Evolutionary conservation across 92 coral and sea anemone species (phyloP).

Genomic region (Bergia puertoricense): DNA sequence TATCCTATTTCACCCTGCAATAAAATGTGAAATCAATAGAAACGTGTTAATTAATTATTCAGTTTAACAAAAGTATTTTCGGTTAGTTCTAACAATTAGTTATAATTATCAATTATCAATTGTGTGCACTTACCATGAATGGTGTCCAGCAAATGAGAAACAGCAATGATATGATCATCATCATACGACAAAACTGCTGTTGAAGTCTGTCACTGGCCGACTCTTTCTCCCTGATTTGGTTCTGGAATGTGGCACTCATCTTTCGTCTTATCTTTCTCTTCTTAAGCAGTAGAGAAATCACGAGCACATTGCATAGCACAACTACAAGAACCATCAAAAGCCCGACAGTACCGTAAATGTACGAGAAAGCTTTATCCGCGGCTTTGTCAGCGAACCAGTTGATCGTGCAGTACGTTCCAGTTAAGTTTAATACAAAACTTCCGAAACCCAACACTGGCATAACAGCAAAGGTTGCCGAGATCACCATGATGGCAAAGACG

Average conservation of each 20-base stretch:
- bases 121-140: conserved; percentile 32
- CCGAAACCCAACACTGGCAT: conserved; percentile 76
- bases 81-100: background rate
- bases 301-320: conserved; percentile 61
- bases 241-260: background rate
- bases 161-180: conserved; percentile 19
- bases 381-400: conserved; percentile 67
- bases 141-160: conserved; percentile 42
- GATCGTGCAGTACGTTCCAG: conserved; percentile 76
- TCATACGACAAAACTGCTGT: conserved; percentile 42
- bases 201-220: conserved; percentile 30
- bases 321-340: conserved; percentile 61
- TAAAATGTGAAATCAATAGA: background rate
- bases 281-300: conserved; percentile 41
- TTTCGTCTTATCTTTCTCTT: conserved; percentile 23
- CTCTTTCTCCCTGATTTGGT: background rate
- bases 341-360: conserved; percentile 70
- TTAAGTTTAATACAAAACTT: conserved; percentile 63
- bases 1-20: background rate
- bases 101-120: background rate
- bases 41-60: background rate
- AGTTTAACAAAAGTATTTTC: background rate
- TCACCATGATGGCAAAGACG: conserved; percentile 42
- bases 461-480: conserved; percentile 56
- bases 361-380: conserved; percentile 61